Evolutionary conservation across 2,888 invertebrate genomes (phyloP).

Genomic region (Azorinus chamasolen): DNA sequence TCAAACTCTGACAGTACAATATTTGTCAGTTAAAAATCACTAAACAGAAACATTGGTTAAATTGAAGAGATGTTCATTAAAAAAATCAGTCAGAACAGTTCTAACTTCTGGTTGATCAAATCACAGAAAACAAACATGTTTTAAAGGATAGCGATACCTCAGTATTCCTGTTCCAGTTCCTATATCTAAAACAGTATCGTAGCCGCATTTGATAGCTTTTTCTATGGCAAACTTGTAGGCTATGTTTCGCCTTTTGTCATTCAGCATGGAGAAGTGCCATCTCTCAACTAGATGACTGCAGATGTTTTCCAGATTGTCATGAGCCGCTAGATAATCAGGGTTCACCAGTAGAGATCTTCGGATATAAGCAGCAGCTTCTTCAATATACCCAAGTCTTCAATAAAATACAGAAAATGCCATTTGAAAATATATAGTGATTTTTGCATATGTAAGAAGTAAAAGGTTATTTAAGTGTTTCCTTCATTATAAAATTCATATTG

Average conservation of each 20-base stretch:
- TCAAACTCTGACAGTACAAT: too few species aligned
- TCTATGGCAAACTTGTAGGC: conserved; percentile 90
- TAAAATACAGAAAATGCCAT: conserved; percentile 40
- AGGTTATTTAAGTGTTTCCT: too few species aligned
- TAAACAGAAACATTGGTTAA: too few species aligned
- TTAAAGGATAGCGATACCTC: too few species aligned
- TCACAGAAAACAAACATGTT: too few species aligned
- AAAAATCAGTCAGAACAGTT: too few species aligned
- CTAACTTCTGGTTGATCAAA: too few species aligned
- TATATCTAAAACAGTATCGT: conserved; percentile 90
- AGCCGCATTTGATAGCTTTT: conserved; percentile 87
- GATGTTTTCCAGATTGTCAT: conserved; percentile 90
- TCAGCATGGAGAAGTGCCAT: conserved; percentile 95
- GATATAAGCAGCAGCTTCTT: conserved; percentile 89
- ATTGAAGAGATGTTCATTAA: too few species aligned
- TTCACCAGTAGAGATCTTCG: conserved; percentile 88
- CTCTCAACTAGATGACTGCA: conserved; percentile 91
- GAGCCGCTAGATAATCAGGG: conserved; percentile 88
- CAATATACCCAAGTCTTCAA: conserved; percentile 88
- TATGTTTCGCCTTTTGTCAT: conserved; percentile 91
- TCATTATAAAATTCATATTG: too few species aligned
- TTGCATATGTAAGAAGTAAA: too few species aligned
- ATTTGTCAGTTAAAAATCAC: too few species aligned
- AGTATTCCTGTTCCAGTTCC: conserved; percentile 93
- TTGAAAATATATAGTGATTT: too few species aligned